These are phyloP conservation scores for Lophochroa leadbeateri DNA, from an alignment of 2,113 vertebrate species.

Conservation along the genomic window DNA sequence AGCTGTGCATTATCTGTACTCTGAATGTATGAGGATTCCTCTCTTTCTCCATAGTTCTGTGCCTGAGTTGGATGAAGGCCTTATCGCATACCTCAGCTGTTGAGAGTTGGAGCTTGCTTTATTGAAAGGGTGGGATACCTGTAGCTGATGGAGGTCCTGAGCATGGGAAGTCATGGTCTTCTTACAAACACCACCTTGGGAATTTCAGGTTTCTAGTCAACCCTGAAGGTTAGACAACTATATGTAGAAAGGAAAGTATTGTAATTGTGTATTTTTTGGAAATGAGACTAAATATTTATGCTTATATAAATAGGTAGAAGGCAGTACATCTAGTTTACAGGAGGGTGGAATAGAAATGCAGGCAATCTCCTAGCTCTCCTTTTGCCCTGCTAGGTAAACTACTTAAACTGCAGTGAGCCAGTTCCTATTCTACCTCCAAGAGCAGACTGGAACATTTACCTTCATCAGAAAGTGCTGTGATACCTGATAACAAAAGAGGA, in stretches of 20 bases:
- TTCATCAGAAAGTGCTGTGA: background rate
- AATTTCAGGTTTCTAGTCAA: background rate
- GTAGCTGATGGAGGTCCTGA: background rate
- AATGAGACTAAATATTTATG: background rate
- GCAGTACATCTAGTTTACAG: background rate
- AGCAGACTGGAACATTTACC: background rate
- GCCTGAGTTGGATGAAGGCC: background rate
- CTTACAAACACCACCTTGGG: rapidly evolving
- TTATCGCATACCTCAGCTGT: background rate
- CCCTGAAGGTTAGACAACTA: background rate
- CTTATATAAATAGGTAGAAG: background rate
- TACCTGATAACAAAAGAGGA: background rate
- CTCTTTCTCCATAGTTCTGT: background rate
- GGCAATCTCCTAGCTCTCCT: background rate
- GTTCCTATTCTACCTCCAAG: background rate
- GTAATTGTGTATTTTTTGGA: background rate
- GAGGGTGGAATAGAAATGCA: background rate
- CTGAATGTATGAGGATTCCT: background rate
- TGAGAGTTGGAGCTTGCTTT: background rate
- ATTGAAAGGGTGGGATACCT: background rate
- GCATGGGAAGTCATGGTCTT: background rate
- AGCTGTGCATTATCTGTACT: background rate
- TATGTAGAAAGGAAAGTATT: background rate
- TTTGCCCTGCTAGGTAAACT: background rate
- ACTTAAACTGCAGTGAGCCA: background rate